phyloP scores from a whole-genome alignment of 2,797 vertebrate genomes.

The Novumbra hubbsi region DNA sequence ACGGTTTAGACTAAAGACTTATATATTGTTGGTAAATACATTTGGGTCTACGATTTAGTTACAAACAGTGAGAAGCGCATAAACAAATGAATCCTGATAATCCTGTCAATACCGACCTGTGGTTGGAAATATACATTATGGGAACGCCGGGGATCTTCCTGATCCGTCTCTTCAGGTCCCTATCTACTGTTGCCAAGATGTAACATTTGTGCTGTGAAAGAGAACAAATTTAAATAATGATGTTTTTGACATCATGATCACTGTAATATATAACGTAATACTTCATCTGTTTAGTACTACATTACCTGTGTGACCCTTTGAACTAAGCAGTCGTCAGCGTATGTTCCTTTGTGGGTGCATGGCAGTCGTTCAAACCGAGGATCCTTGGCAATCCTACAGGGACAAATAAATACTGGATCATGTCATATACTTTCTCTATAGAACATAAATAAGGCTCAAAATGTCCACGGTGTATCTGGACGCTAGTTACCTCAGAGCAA shows the following conservation, averaged over 20 bases:
- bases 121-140: conserved; percentile 98
- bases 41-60: not conserved
- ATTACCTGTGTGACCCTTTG: conserved; percentile 96
- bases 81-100: not conserved
- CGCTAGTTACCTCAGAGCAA: conserved; percentile 83
- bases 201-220: conserved; percentile 94
- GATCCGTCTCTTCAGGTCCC: conserved; percentile 92
- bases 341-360: conserved; percentile 92
- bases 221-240: conserved; percentile 8
- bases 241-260: not conserved
- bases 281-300: not conserved
- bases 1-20: not conserved
- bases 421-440: not conserved
- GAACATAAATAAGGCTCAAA: not conserved
- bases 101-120: conserved; percentile 78
- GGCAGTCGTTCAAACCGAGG: conserved; percentile 93
- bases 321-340: conserved; percentile 96
- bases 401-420: conserved; percentile 2
- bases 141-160: conserved; percentile 97
- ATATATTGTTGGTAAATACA: too few species aligned
- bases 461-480: not conserved
- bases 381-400: conserved; percentile 92
- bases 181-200: conserved; percentile 96
- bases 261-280: not conserved
- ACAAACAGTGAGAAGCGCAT: not conserved